Evolutionary conservation across 2,797 vertebrate genomes (phyloP).

Genomic region (Cottoperca gobio): DNA sequence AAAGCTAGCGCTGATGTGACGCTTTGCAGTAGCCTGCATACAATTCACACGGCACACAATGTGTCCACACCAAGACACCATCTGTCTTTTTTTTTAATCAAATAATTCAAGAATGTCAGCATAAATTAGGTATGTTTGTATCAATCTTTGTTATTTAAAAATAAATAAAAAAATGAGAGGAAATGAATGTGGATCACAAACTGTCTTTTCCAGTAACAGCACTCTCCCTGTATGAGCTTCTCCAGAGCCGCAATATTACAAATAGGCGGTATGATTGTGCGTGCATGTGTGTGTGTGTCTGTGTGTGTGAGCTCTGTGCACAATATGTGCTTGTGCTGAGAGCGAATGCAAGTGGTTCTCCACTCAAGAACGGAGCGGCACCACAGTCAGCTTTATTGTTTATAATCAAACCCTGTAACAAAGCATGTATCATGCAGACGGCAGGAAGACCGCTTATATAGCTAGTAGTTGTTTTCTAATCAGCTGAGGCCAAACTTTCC

Average conservation of each 20-base stretch:
- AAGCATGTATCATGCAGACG: conserved; percentile 25
- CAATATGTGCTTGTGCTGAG: conserved; percentile 64
- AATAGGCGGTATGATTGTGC: conserved; percentile 36
- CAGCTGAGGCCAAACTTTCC: not conserved
- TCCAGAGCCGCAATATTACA: conserved; percentile 53
- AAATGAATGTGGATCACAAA: conserved; percentile 26
- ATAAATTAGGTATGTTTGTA: not conserved
- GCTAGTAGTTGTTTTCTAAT: conserved; percentile 25
- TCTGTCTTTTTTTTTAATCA: conserved; percentile 16
- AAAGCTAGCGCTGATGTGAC: conserved; percentile 43
- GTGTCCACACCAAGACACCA: conserved; percentile 19
- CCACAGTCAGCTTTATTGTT: conserved; percentile 39
- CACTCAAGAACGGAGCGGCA: conserved; percentile 53
- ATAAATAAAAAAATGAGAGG: not conserved
- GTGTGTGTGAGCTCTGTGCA: conserved; percentile 44
- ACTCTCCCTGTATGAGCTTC: conserved; percentile 32
- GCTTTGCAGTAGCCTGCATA: conserved; percentile 8
- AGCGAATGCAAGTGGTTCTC: conserved; percentile 42
- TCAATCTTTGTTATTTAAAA: not conserved
- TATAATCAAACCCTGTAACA: conserved; percentile 43
- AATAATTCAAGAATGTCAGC: not conserved
- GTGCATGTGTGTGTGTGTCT: not conserved
- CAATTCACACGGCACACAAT: conserved; percentile 21
- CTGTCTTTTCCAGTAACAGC: conserved; percentile 14
- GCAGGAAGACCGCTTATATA: not conserved